Evolutionary conservation across 92 coral and sea anemone species (phyloP).

Genomic region (Pocillopora meandrina): DNA sequence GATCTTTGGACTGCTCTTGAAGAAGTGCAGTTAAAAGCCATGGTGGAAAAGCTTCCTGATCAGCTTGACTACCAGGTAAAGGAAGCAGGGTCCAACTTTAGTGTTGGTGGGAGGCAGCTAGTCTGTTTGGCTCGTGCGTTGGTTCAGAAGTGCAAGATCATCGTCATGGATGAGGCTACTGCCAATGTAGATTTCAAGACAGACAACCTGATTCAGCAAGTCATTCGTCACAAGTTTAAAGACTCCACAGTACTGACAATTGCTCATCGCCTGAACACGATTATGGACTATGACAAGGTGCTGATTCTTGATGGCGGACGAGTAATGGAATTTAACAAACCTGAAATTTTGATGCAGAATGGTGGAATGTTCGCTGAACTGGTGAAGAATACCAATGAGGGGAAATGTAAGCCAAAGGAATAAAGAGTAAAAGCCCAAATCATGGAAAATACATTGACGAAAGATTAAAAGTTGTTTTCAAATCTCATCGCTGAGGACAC

Average conservation of each 20-base stretch:
- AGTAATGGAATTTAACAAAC: slow-evolving; percentile 3
- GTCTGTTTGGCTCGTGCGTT: slow-evolving; percentile 44
- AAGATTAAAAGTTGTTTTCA: too few relatives aligned
- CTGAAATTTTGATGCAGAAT: neutral
- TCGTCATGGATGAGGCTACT: slow-evolving; percentile 49
- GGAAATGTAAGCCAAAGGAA: neutral
- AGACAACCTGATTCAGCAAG: neutral
- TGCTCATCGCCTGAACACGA: slow-evolving; percentile 4
- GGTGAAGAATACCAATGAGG: neutral
- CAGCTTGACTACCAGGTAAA: slow-evolving; percentile 21
- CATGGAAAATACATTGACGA: too few relatives aligned
- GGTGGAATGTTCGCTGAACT: slow-evolving; percentile 4
- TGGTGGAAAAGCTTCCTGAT: slow-evolving; percentile 27
- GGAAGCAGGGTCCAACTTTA: slow-evolving; percentile 36
- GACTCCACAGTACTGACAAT: slow-evolving; percentile 3
- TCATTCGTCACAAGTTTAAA: slow-evolving; percentile 7
- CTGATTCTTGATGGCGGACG: slow-evolving; percentile 9
- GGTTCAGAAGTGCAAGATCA: slow-evolving; percentile 32
- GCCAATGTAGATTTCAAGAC: slow-evolving; percentile 15
- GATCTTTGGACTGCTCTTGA: slow-evolving; percentile 43
- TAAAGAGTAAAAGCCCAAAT: too few relatives aligned
- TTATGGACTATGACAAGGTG: slow-evolving; percentile 12
- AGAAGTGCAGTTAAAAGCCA: slow-evolving; percentile 34
- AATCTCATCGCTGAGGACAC: too few relatives aligned
- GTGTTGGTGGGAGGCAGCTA: slow-evolving; percentile 48